Evolutionary conservation across 2,797 vertebrate genomes (phyloP).

Genomic region (Thalassophryne amazonica): DNA sequence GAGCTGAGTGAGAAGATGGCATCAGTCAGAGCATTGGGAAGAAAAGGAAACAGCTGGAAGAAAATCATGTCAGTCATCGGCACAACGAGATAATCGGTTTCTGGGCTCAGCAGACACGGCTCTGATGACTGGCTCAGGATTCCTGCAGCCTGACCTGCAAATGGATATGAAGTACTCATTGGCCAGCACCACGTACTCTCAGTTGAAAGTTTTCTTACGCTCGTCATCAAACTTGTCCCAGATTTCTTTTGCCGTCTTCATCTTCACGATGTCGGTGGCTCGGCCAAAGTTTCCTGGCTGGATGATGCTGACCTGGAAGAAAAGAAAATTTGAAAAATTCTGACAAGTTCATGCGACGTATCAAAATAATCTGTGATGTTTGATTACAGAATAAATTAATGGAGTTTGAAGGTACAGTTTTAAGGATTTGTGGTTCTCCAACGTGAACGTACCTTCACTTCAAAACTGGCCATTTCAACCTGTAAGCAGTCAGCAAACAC

Average conservation of each 20-base stretch:
- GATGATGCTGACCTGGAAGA: conserved; percentile 59
- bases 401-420: neutral
- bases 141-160: conserved; percentile 35
- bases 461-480: conserved; percentile 82
- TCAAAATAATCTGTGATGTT: neutral
- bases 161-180: conserved; percentile 44
- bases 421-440: neutral
- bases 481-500: conserved; percentile 80
- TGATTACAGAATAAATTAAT: neutral
- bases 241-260: conserved; percentile 42
- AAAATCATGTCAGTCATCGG: conserved; percentile 37
- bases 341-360: neutral
- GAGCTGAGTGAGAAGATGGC: conserved; percentile 49
- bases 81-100: conserved; percentile 60
- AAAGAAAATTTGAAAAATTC: neutral
- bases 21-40: conserved; percentile 52
- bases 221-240: conserved; percentile 57
- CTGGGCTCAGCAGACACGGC: conserved; percentile 52
- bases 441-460: conserved; percentile 65
- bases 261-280: conserved; percentile 63
- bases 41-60: conserved; percentile 45
- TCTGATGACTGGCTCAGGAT: conserved; percentile 32
- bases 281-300: conserved; percentile 69
- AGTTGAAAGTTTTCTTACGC: conserved; percentile 42
- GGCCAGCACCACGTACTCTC: conserved; percentile 50